Evolutionary conservation across 23 tunicate species (phyloP).

Genomic region (Styela clava): DNA sequence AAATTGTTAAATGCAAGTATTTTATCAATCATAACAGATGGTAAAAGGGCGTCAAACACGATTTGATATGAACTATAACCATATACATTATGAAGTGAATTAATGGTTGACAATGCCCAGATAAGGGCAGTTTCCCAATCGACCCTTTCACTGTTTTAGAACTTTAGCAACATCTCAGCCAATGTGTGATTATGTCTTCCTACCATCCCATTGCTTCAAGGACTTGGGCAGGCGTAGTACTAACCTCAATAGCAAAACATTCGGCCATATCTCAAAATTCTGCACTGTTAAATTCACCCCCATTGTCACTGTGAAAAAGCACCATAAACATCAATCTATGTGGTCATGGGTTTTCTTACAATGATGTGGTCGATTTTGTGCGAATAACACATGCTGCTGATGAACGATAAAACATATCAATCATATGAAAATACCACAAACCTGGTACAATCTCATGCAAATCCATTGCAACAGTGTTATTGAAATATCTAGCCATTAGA

Average conservation of each 20-base stretch:
- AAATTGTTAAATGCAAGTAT: slow-evolving; percentile 14
- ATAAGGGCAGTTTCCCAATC: slow-evolving; percentile 12
- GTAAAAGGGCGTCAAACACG: slow-evolving; percentile 5
- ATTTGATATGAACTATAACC: slow-evolving; percentile 25
- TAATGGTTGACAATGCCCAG: slow-evolving; percentile 19
- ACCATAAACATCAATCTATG: slow-evolving; percentile 20
- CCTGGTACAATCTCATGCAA: slow-evolving; percentile 15
- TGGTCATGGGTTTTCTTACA: slow-evolving; percentile 6
- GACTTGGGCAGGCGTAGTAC: slow-evolving; percentile 21
- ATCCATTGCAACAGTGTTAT: slow-evolving; percentile 29
- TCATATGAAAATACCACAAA: slow-evolving; percentile 37
- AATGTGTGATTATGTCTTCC: slow-evolving; percentile 25
- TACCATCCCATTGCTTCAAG: slow-evolving; percentile 26
- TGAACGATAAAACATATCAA: slow-evolving; percentile 23
- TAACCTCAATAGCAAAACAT: slow-evolving; percentile 4
- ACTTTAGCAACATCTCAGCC: neutral
- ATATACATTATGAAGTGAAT: neutral
- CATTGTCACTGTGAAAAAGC: slow-evolving; percentile 22
- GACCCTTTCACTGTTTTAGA: neutral
- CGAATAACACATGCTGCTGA: slow-evolving; percentile 11
- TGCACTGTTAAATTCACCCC: slow-evolving; percentile 19
- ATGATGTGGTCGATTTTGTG: slow-evolving; percentile 23
- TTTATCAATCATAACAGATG: slow-evolving; percentile 1
- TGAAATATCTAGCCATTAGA: slow-evolving; percentile 8
- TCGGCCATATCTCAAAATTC: slow-evolving; percentile 20